Conservation (phyloP, 1,140 invertebrate species). For the Arctopsyche grandis region DNA sequence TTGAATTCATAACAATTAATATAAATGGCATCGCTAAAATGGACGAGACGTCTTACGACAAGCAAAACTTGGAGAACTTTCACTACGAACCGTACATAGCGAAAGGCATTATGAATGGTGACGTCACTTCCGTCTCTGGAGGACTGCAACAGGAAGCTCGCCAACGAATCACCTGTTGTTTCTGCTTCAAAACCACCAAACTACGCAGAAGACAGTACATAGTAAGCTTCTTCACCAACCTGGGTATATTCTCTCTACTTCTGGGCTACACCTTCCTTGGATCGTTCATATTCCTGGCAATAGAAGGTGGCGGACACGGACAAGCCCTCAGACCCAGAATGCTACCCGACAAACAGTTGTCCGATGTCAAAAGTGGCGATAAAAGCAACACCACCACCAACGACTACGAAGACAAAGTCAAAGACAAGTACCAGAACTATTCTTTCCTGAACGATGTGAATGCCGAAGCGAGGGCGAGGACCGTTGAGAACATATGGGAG, state of each 20-base stretch:
- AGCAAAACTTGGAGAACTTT: conserved; percentile 47
- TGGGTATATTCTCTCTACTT: conserved; percentile 87
- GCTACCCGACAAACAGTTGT: conserved; percentile 60
- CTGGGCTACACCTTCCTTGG: conserved; percentile 90
- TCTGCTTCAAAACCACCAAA: conserved; percentile 68
- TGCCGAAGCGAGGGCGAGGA: conserved; percentile 74
- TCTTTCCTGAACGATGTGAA: conserved; percentile 64
- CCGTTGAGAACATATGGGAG: conserved; percentile 93
- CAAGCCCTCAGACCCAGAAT: conserved; percentile 61
- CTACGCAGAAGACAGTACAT: conserved; percentile 67
- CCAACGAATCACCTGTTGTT: conserved; percentile 65
- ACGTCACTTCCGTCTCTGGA: conserved; percentile 23
- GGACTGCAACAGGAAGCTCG: conserved; percentile 25
- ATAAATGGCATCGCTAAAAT: conserved; percentile 36
- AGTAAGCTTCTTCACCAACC: conserved; percentile 81
- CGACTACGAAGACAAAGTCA: conserved; percentile 53
- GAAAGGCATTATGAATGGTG: conserved; percentile 53
- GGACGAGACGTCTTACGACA: conserved; percentile 46
- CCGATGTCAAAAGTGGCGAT: conserved; percentile 33
- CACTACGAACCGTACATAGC: conserved; percentile 43
- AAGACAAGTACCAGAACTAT: conserved; percentile 62
- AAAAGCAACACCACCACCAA: conserved; percentile 45
- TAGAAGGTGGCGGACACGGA: conserved; percentile 75
- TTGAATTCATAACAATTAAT: neutral
- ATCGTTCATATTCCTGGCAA: conserved; percentile 91